Evolutionary conservation across 2,888 invertebrate species (phyloP).

Genomic region (Rhopalosiphum nymphaeae): DNA sequence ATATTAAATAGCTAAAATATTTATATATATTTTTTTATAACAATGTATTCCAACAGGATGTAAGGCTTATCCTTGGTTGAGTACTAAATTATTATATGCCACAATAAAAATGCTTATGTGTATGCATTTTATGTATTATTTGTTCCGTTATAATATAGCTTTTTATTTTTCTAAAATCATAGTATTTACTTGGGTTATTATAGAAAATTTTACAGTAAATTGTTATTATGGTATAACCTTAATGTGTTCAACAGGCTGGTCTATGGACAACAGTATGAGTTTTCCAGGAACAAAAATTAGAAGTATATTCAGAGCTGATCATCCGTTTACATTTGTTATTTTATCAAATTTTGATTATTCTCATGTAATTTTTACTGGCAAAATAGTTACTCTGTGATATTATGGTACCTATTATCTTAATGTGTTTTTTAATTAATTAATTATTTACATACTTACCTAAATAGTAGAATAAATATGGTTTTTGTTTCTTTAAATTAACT

Average conservation of each 20-base stretch:
- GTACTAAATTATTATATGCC: neutral
- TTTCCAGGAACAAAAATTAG: conserved; percentile 11
- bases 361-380: conserved; percentile 32
- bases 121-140: neutral
- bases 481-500: neutral
- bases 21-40: neutral
- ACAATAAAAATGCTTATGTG: neutral
- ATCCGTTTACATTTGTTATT: conserved; percentile 25
- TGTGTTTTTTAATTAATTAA: neutral
- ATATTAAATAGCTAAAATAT: neutral
- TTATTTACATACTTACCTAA: neutral
- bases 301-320: conserved; percentile 28
- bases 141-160: neutral
- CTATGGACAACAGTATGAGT: conserved; percentile 40
- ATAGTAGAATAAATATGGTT: neutral
- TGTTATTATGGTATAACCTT: neutral
- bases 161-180: neutral
- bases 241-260: conserved; percentile 43
- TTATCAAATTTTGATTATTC: neutral
- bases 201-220: neutral
- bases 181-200: neutral
- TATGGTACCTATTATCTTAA: neutral
- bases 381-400: neutral
- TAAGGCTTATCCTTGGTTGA: neutral
- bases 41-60: neutral